Evolutionary conservation across 92 coral and sea anemone species (phyloP).

Genomic region (Zoanthus sociatus): DNA sequence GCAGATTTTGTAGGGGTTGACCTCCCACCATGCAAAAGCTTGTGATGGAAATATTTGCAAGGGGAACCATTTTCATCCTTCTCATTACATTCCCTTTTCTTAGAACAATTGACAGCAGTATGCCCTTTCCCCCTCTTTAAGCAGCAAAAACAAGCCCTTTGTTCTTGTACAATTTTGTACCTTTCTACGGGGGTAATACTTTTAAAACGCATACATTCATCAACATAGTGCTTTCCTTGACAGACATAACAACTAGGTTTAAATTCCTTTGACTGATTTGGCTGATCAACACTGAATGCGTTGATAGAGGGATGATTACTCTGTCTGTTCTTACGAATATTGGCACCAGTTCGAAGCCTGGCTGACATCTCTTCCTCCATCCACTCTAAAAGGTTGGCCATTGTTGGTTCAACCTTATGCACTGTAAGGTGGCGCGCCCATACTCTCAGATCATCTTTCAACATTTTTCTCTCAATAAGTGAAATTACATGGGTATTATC

Average conservation of each 20-base stretch:
- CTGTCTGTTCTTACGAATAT: constrained; percentile 49
- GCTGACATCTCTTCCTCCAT: constrained; percentile 68
- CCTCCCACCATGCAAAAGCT: constrained; percentile 28
- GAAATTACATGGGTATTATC: constrained; percentile 62
- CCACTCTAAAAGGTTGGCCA: constrained; percentile 59
- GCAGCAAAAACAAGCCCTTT: constrained; percentile 61
- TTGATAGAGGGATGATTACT: background rate
- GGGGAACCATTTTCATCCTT: constrained; percentile 16
- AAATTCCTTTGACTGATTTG: background rate
- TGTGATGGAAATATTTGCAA: constrained; percentile 56
- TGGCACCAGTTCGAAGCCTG: constrained; percentile 63
- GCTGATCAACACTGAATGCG: background rate
- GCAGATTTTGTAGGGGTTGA: background rate
- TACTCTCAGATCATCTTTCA: constrained; percentile 61
- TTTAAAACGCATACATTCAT: constrained; percentile 50
- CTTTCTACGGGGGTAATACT: constrained; percentile 49
- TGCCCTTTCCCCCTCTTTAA: constrained; percentile 61
- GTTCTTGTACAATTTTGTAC: constrained; percentile 60
- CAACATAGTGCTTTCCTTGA: constrained; percentile 57
- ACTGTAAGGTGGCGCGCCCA: constrained; percentile 62
- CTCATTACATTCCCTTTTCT: constrained; percentile 51
- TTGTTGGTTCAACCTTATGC: constrained; percentile 50
- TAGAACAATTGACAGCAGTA: constrained; percentile 44
- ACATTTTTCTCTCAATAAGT: constrained; percentile 41
- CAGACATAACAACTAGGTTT: constrained; percentile 55